These are phyloP conservation scores for Gallinago jamesoni DNA, from an alignment of 2,113 vertebrate genomes.

Conservation along the genomic window DNA sequence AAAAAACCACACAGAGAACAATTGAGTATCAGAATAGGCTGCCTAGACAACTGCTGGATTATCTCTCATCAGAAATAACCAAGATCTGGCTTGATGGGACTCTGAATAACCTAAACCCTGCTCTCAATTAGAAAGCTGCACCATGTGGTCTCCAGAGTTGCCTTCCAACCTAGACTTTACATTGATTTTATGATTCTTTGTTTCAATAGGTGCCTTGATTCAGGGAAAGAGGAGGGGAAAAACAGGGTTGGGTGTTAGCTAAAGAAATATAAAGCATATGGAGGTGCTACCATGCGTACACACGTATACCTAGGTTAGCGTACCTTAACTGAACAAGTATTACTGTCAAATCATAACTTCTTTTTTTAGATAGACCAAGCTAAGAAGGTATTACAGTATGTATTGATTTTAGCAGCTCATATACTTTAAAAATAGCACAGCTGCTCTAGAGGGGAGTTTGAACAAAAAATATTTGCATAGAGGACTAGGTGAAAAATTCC, in stretches of 20 bases:
- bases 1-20: neutral
- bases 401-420: neutral
- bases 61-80: neutral
- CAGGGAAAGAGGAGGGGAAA: neutral
- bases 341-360: neutral
- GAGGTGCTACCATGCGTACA: accelerated
- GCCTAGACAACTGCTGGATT: neutral
- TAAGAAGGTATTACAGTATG: neutral
- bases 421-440: neutral
- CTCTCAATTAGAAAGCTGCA: neutral
- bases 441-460: neutral
- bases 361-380: neutral
- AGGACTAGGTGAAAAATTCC: neutral
- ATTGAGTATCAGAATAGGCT: neutral
- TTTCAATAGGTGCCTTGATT: neutral
- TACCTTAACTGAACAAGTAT: neutral
- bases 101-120: neutral
- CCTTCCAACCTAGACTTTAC: neutral
- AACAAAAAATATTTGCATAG: neutral
- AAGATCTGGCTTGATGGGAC: neutral
- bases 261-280: neutral
- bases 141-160: neutral
- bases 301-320: neutral
- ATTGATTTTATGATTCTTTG: neutral
- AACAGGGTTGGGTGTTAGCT: neutral